A percentile compares a stretch with the other conserved stretches of the same genome.
Conservation (phyloP, 2,888 invertebrate species). For the Drosophila nigritarsus region DNA sequence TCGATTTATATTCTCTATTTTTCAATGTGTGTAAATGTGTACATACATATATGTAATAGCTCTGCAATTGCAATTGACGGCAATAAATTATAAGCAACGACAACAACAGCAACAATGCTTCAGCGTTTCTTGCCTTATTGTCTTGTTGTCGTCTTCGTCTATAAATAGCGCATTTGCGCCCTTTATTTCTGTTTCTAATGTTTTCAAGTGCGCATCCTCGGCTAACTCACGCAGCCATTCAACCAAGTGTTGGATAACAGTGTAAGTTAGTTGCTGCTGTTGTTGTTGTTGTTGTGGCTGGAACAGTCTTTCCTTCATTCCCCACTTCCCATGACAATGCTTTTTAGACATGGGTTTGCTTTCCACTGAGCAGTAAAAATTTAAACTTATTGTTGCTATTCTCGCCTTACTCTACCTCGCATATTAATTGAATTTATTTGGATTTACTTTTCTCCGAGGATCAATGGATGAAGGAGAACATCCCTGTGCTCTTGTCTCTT, state of each 20-base stretch:
- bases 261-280: not conserved
- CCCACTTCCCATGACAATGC: not conserved
- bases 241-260: constrained; percentile 21
- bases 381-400: not conserved
- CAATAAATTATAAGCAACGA: constrained; percentile 63
- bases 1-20: not conserved
- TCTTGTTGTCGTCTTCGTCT: constrained; percentile 14
- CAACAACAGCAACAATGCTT: constrained; percentile 16
- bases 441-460: constrained; percentile 89
- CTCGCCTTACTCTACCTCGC: constrained; percentile 20
- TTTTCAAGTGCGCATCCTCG: not conserved
- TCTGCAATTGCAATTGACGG: constrained; percentile 59
- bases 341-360: not conserved
- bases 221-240: constrained; percentile 16
- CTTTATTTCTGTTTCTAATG: not conserved
- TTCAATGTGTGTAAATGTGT: not conserved
- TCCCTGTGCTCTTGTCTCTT: constrained; percentile 89
- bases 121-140: not conserved
- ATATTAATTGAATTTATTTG: constrained; percentile 81
- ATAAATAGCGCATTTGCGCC: constrained; percentile 36
- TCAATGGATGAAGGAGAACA: constrained; percentile 93
- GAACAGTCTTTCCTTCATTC: not conserved
- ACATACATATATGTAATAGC: constrained; percentile 40
- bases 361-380: not conserved
- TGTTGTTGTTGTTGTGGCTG: not conserved